A percentile compares a stretch with the other conserved stretches of the same genome.
phyloP scores from a whole-genome alignment of 1,140 invertebrate genomes.

The Lordiphosa clarofinis region DNA sequence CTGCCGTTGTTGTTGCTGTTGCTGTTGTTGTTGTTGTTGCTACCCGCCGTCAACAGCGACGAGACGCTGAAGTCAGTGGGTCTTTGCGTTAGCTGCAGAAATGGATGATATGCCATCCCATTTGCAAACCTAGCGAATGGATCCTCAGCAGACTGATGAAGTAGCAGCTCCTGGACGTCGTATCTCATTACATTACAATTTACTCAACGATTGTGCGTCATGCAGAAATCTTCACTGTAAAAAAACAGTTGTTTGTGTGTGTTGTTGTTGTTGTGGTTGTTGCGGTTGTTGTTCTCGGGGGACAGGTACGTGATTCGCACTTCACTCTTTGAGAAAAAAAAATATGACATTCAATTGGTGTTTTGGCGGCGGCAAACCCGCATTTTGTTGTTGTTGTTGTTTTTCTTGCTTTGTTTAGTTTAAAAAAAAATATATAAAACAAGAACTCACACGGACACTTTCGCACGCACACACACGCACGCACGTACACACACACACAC shows the following conservation, averaged over 20 bases:
- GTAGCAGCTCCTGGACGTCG: slow-evolving; percentile 82
- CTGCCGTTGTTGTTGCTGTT: slow-evolving; percentile 49
- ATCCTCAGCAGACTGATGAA: slow-evolving; percentile 84
- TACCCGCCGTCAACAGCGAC: slow-evolving; percentile 88
- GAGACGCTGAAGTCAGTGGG: slow-evolving; percentile 96
- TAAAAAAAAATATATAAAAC: slow-evolving; percentile 14
- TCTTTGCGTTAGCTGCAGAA: slow-evolving; percentile 85
- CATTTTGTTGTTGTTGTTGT: slow-evolving; percentile 1
- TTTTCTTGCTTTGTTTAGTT: slow-evolving; percentile 9
- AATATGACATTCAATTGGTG: slow-evolving; percentile 20
- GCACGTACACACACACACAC: too few species aligned
- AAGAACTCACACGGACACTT: slow-evolving; percentile 9
- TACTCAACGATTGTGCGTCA: slow-evolving; percentile 65
- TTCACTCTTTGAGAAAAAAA: not conserved
- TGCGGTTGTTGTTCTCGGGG: not conserved
- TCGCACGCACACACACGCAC: too few species aligned
- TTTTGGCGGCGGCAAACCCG: slow-evolving; percentile 72
- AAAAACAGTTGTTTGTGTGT: slow-evolving; percentile 2
- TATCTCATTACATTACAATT: slow-evolving; percentile 81
- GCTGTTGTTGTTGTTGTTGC: slow-evolving; percentile 41
- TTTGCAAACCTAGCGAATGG: slow-evolving; percentile 82
- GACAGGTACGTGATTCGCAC: not conserved
- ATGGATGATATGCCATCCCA: slow-evolving; percentile 86
- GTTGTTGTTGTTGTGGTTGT: not conserved
- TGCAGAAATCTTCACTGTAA: slow-evolving; percentile 28